A percentile compares a stretch with the other conserved stretches of the same genome.
Evolutionary conservation across 2,888 invertebrate genomes (phyloP).

Genomic region (Hydriomena furcata): DNA sequence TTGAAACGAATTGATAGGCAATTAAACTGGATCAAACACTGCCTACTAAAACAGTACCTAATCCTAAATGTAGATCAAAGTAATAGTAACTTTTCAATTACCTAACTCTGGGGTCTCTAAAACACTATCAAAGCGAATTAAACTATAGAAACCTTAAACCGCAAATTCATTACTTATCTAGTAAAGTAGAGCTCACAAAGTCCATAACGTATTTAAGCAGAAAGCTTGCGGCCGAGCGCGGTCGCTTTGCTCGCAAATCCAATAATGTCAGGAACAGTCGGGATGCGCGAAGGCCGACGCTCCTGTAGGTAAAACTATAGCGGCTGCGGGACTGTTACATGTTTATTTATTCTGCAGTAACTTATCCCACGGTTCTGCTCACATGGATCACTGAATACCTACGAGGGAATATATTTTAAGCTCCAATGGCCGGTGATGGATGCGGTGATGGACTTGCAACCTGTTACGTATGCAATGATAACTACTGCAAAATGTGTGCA

Average conservation of each 20-base stretch:
- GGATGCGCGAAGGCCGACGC: slow-evolving; percentile 11
- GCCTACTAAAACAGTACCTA: not conserved
- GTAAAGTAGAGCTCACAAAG: slow-evolving; percentile 41
- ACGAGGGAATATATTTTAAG: not conserved
- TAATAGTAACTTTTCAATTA: slow-evolving; percentile 11
- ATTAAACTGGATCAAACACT: not conserved
- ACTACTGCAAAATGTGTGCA: too few relatives aligned
- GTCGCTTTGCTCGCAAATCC: slow-evolving; percentile 48
- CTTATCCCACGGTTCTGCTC: slow-evolving; percentile 2
- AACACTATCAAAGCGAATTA: slow-evolving; percentile 14
- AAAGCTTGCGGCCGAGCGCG: slow-evolving; percentile 44
- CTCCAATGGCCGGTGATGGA: too few relatives aligned
- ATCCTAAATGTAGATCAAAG: slow-evolving; percentile 8
- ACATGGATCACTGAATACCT: slow-evolving; percentile 11
- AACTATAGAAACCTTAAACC: slow-evolving; percentile 21
- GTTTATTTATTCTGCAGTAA: slow-evolving; percentile 18
- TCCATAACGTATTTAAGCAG: slow-evolving; percentile 47
- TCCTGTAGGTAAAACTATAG: slow-evolving; percentile 22
- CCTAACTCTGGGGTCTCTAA: slow-evolving; percentile 11
- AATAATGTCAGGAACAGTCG: slow-evolving; percentile 50
- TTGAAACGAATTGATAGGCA: not conserved
- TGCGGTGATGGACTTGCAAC: too few relatives aligned
- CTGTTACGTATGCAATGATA: too few relatives aligned
- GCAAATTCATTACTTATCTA: slow-evolving; percentile 31
- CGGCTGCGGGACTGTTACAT: slow-evolving; percentile 6